phyloP scores from a whole-genome alignment of 2,113 vertebrate genomes.

The Coptodon rendalli region DNA sequence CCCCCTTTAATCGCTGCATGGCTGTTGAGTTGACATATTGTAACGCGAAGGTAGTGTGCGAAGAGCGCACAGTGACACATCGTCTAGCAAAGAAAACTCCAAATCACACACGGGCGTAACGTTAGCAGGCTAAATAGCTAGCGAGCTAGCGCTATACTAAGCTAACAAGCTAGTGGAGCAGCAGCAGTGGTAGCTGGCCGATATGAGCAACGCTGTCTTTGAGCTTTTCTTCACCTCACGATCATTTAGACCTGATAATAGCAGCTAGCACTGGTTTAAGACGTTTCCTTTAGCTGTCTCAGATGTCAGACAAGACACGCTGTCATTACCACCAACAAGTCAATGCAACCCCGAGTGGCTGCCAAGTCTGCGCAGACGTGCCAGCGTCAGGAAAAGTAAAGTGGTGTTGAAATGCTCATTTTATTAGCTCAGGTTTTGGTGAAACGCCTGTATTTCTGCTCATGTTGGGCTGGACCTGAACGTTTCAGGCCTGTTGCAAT shows the following conservation, averaged over 20 bases:
- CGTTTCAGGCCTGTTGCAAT: not conserved
- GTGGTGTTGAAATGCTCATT: not conserved
- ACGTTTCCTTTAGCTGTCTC: not conserved
- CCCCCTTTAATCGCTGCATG: not conserved
- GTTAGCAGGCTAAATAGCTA: slow-evolving; percentile 50
- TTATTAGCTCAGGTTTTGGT: not conserved
- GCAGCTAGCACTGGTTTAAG: not conserved
- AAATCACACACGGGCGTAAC: slow-evolving; percentile 2
- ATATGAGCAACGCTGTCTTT: not conserved
- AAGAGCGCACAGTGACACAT: not conserved
- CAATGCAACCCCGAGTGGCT: slow-evolving; percentile 10
- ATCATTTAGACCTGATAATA: not conserved
- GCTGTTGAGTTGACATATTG: not conserved
- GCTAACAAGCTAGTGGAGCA: slow-evolving; percentile 40
- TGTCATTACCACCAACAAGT: slow-evolving; percentile 20
- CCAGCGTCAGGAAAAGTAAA: not conserved
- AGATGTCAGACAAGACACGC: slow-evolving; percentile 11
- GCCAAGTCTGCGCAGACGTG: not conserved
- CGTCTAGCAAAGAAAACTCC: not conserved
- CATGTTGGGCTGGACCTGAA: not conserved
- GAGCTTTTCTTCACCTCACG: not conserved
- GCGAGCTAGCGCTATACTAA: slow-evolving; percentile 30
- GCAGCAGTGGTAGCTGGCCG: not conserved
- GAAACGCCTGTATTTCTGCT: not conserved
- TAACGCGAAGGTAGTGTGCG: rapidly evolving